Conservation (phyloP, 2,113 vertebrate species). For the Tauraco erythrolophus region DNA sequence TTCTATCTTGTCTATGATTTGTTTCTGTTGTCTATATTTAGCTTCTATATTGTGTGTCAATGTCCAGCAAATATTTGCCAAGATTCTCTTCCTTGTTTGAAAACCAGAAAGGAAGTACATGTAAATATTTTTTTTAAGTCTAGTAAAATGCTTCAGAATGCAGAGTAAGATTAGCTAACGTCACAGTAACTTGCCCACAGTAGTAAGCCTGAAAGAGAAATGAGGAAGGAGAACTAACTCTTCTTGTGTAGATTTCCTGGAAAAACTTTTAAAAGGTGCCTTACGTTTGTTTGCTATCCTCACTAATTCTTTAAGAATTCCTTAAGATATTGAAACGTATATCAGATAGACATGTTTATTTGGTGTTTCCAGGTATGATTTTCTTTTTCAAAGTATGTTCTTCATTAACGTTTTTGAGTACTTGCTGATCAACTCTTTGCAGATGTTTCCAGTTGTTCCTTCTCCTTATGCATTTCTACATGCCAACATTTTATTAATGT, state of each 20-base stretch:
- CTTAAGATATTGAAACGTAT: neutral
- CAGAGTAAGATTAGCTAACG: neutral
- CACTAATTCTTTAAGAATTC: constrained; percentile 20
- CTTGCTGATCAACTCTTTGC: constrained; percentile 16
- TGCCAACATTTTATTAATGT: constrained; percentile 16
- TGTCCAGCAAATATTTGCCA: neutral
- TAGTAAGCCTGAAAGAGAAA: neutral
- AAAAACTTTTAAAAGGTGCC: neutral
- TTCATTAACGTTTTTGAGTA: neutral
- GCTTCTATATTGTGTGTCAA: neutral
- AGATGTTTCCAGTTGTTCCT: constrained; percentile 43
- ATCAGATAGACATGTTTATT: constrained; percentile 56
- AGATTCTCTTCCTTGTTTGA: neutral
- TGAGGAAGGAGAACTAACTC: neutral
- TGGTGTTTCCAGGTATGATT: constrained; percentile 23
- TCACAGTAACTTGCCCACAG: neutral
- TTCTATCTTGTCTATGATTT: neutral
- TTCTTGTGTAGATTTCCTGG: neutral
- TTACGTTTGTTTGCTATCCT: constrained; percentile 14
- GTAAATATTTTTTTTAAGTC: neutral
- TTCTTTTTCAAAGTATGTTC: constrained; percentile 34
- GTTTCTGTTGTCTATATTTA: neutral
- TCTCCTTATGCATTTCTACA: neutral
- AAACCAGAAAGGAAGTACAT: neutral
- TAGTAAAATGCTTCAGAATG: neutral